Percentiles rank a stretch among this genome's conserved stretches.
Conservation (phyloP, 2,113 vertebrate genomes). For the Cynocephalus volans region DNA sequence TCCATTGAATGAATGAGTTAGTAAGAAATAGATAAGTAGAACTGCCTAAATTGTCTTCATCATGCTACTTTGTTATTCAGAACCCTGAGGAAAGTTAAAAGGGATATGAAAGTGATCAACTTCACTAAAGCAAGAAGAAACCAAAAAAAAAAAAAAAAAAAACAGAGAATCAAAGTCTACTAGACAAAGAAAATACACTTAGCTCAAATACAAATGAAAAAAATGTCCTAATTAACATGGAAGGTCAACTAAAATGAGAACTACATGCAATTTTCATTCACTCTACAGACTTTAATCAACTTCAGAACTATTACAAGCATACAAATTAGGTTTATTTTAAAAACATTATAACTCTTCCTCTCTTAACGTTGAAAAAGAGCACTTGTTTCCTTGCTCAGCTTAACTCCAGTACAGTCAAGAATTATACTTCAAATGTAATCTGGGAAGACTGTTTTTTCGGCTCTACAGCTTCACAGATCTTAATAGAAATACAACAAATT, state of each 20-base stretch:
- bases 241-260: slow-evolving; percentile 84
- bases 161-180: slow-evolving; percentile 69
- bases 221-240: slow-evolving; percentile 83
- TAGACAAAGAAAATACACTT: slow-evolving; percentile 72
- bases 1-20: background rate
- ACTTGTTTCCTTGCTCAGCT: slow-evolving; percentile 15
- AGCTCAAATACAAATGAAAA: slow-evolving; percentile 71
- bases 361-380: slow-evolving; percentile 68
- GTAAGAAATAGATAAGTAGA: slow-evolving; percentile 19
- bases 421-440: slow-evolving; percentile 22
- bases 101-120: slow-evolving; percentile 37
- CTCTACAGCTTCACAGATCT: slow-evolving; percentile 52
- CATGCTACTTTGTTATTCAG: background rate
- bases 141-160: slow-evolving; percentile 21
- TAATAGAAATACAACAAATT: slow-evolving; percentile 58
- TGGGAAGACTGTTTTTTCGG: slow-evolving; percentile 60
- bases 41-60: background rate
- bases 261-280: slow-evolving; percentile 78
- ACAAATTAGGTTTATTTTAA: slow-evolving; percentile 76
- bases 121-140: slow-evolving; percentile 58
- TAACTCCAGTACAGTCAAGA: slow-evolving; percentile 12
- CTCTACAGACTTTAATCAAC: slow-evolving; percentile 80
- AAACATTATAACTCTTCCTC: slow-evolving; percentile 76
- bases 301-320: slow-evolving; percentile 74
- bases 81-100: background rate